Evolutionary conservation across 1,140 invertebrate genomes (phyloP).

Genomic region (Trialeurodes vaporariorum): DNA sequence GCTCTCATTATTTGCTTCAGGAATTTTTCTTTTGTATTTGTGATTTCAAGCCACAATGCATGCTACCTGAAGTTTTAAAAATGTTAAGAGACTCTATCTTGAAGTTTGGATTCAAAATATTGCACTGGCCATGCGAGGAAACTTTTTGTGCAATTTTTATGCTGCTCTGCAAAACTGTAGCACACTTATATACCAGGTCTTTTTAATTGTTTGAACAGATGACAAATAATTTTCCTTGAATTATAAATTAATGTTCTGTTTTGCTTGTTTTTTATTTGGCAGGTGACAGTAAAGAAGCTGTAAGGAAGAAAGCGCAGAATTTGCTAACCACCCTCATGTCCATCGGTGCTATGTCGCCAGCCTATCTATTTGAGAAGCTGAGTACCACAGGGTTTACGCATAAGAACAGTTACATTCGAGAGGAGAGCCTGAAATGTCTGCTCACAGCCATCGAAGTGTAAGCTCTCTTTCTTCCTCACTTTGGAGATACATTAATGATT

Average conservation of each 20-base stretch:
- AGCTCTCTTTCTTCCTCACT: too few species aligned
- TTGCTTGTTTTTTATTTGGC: conserved; percentile 20
- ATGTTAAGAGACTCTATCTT: too few species aligned
- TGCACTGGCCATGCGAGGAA: too few species aligned
- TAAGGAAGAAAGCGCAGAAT: conserved; percentile 68
- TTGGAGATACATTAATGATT: too few species aligned
- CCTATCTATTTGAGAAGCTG: conserved; percentile 66
- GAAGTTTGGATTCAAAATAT: too few species aligned
- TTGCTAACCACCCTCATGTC: conserved; percentile 68
- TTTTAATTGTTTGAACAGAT: too few species aligned
- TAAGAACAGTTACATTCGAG: conserved; percentile 75
- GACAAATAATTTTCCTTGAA: background rate
- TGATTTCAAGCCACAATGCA: too few species aligned
- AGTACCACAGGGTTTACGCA: conserved; percentile 56
- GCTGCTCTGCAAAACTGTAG: too few species aligned
- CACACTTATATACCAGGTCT: too few species aligned
- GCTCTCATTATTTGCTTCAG: too few species aligned
- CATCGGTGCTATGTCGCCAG: conserved; percentile 61
- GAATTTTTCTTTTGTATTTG: too few species aligned
- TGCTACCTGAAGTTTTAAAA: too few species aligned
- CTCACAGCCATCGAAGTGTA: conserved; percentile 71
- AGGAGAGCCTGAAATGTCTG: conserved; percentile 66
- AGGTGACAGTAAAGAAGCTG: conserved; percentile 71
- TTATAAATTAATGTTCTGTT: conserved; percentile 18
- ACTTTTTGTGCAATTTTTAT: conserved; percentile 14